Evolutionary conservation across 2,888 invertebrate species (phyloP), one percentile per base, ranked within the genome.

Genomic region (Pristionchus exspectatus): DNA sequence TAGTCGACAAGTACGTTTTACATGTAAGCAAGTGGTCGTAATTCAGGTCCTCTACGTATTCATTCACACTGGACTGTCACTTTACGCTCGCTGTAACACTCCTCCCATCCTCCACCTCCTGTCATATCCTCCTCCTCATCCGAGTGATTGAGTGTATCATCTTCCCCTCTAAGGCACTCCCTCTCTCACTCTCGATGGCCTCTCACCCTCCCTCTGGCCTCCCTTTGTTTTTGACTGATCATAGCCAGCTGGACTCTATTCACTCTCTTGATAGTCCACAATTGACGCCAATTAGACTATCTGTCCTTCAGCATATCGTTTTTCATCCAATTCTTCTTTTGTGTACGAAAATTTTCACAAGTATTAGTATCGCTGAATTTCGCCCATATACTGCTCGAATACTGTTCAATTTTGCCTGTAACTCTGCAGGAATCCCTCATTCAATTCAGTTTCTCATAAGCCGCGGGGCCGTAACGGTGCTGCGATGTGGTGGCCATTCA

Each of bases 221-320:
- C 50, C 83, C 30, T 54, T 83, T 54, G 54, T 83, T 83, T 83
- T 83, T 83, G 83, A 12, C 83, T 56, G 27, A 83, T 83, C 54
- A 12, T 4, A 30, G 72, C 83, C 56, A 56, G 83, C 27, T 56
- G 83, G n/a, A 50, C 81, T n/a, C 72, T 72, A 72, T 74, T 30
- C 74, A 74, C 74, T 24, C 2, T 74, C 74, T 74, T 12, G 4
- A 30, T 74, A 38, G 44, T 7, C 27, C 72, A 30, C 7, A 30
- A 4, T 21, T 38, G 2, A 16, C 38, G 33, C 74, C 30, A 33
- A 33, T 33, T 74, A 63, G 63, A n/a, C 44, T 10, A 9, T 50
- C 44, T 50, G 44, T 50, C 12, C 44, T 50, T 50, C 44, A 10
- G 12, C 38, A 38, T 2, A 38, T 50, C 3, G 44, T 9, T 50